phyloP scores from a whole-genome alignment of 2,113 vertebrate species.

The Isichthys henryi region DNA sequence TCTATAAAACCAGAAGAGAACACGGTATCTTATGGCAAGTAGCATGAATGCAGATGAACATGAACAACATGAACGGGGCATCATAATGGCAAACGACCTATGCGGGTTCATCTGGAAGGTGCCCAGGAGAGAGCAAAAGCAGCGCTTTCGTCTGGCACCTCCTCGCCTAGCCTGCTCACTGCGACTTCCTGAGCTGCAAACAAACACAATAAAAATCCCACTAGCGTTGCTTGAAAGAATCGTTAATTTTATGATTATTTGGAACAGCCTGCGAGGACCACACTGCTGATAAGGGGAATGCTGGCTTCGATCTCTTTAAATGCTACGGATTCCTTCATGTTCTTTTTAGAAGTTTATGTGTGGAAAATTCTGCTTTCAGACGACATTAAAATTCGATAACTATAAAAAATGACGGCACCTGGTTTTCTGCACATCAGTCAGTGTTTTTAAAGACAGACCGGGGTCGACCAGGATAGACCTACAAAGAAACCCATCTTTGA shows the following conservation, averaged over 20 bases:
- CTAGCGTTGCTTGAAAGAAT: background rate
- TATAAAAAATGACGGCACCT: constrained; percentile 37
- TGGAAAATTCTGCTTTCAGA: constrained; percentile 19
- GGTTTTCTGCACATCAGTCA: constrained; percentile 43
- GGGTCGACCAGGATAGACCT: background rate
- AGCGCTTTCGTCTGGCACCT: background rate
- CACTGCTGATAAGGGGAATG: constrained; percentile 32
- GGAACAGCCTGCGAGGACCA: constrained; percentile 34
- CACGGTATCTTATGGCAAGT: background rate
- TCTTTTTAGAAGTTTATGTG: constrained; percentile 36
- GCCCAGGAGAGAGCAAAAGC: background rate
- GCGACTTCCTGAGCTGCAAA: background rate
- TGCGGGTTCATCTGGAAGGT: background rate
- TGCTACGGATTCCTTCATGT: constrained; percentile 28
- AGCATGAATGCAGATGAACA: background rate
- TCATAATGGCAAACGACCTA: background rate
- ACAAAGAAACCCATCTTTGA: constrained; percentile 42
- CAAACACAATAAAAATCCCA: background rate
- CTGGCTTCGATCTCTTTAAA: background rate
- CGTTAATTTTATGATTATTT: background rate
- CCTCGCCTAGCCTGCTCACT: background rate
- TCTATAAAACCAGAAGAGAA: background rate
- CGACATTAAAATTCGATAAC: constrained; percentile 45
- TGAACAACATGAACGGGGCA: background rate
- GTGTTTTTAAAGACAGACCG: constrained; percentile 27